Base-by-base conservation (phyloP, 2,888 invertebrate genomes). In the Synanthedon formicaeformis region DNA sequence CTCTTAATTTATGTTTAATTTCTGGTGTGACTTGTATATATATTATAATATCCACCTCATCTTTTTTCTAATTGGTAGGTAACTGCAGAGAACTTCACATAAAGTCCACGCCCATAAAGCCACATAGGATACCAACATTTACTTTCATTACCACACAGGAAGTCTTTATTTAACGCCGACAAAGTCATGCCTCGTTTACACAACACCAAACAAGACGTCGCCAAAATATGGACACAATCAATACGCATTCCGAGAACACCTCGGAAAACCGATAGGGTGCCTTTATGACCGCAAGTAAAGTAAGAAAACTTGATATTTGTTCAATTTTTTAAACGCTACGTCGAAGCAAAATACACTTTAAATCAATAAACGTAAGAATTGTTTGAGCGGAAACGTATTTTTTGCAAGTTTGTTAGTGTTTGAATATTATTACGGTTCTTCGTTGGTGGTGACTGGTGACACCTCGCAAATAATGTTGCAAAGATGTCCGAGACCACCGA, bases 191-290 rank as follows among this genome's bases (percentile, higher is more conserved):
- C 60, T 58, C 64, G 58, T 63, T 61, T 60, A 61, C 64, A 61
- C 57, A 65, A 71, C 58, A 67, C 68, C 69, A 67, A 67, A 71
- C 67, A 72, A 67, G 65, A 63, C 62, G 65, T 69, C 69, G 69
- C 73, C 75, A 73, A 80, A 75, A 73, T 68, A 67, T 62, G 63
- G 66, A 73, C 68, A 71, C 23, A 75, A 74, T 73, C 72, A 66
- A 68, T 67, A 63, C 57, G 53, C 59, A 58, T 83, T 82, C 83
- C 71, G 57, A 65, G 82, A 81, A 83, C 70, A 60, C 66, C 58
- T 67, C 69, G 81, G 77, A 83, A 82, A 81, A 80, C 71, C 75
- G 78, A 80, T 77, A 82, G 75, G 78, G 73, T 69, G 75, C 71
- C 71, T 73, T 76, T 75, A 78, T 64, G 73, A 67, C 65, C 65